Base-by-base conservation (phyloP, 2,797 vertebrate genomes). In the Diplodus sargus region DNA sequence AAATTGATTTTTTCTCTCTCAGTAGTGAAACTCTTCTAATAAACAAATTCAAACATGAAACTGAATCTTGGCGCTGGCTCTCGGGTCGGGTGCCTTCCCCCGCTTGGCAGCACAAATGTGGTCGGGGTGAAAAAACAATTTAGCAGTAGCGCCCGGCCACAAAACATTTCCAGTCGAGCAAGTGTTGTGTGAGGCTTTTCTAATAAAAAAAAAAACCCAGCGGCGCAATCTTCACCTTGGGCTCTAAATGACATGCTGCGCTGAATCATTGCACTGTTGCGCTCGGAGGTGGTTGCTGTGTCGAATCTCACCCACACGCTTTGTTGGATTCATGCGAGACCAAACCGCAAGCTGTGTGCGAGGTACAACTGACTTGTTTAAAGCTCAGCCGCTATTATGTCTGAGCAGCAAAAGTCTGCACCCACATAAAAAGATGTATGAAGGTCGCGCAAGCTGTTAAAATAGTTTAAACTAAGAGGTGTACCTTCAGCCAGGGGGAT, bases 121-220 rank as follows among this genome's bases (percentile, higher is more conserved):
- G 81, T 83, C 7, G 0, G 62, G 43, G 51, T 73, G 53, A 87
- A 78, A 39, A 79, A 66, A 69, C 69, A 45, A 57, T 84, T 85
- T 34, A 79, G 69, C 59, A 59, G 65, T 76, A 75, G 68, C 74
- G 79, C 63, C 48, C 25, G 14, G 56, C 82, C 88, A 76, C 87
- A 80, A 80, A 85, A 85, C 84, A 78, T 87, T 90, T 85, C 79
- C 88, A 91, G 74, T 85, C 51, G 51, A 80, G 76, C 69, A 70
- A 79, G 74, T 85, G 79, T 53, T 42, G 20, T 52, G 57, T 85
- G 17, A 78, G 67, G 70, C n/a, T 70, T 66, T 74, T 68, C 59
- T 76, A 39, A 61, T 77, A 57, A 15, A 47, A 78, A 71, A 84
- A 78, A 78, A 71, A 84, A 78, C 20, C 43, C 22, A 20, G 74